Base-by-base conservation (phyloP, 2,797 vertebrate species). In the Danio albolineatus region DNA sequence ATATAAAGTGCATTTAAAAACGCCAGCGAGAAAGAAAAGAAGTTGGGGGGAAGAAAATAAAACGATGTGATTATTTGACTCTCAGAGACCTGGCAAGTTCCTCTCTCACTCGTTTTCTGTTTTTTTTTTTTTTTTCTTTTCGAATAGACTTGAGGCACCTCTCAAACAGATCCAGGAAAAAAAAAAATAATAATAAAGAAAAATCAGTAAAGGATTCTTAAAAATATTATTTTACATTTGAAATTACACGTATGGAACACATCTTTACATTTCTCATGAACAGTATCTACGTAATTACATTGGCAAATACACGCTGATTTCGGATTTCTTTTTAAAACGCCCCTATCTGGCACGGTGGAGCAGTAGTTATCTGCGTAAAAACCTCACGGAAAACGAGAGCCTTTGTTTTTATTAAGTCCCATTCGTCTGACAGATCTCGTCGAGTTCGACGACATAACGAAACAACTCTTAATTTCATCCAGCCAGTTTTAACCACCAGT, bases 141-240 rank as follows among this genome's bases (percentile, higher is more conserved):
- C 2, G 51, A 75, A 59, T 39, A 78, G 78, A 84, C 82, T 69
- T 64, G 85, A 86, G 83, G 83, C 82, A 81, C 73, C 82, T 75
- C 65, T 81, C 74, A 80, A 82, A 84, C 74, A 41, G 61, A 80
- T 60, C 44, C 73, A 67, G 78, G 86, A 81, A 65, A 73, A 84
- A 76, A 1, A 46, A 73, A 38, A n/a, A n/a, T n/a, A n/a, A 38
- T 44, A 76, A 66, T 65, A 85, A 87, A 90, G 87, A n/a, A 41
- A 28, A 86, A 67, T 60, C 61, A 95, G 90, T 81, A 91, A 87
- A 92, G 89, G 87, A 91, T 89, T 93, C 93, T 94, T 95, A 95
- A 91, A 96, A 96, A 96, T 95, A 96, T 93, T 94, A 96, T 95
- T 93, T 95, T 96, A 97, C 96, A 95, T 92, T 93, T 90, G 93